Evolutionary conservation across 2,888 invertebrate genomes (phyloP).

Genomic region (Aporophyla nigra): DNA sequence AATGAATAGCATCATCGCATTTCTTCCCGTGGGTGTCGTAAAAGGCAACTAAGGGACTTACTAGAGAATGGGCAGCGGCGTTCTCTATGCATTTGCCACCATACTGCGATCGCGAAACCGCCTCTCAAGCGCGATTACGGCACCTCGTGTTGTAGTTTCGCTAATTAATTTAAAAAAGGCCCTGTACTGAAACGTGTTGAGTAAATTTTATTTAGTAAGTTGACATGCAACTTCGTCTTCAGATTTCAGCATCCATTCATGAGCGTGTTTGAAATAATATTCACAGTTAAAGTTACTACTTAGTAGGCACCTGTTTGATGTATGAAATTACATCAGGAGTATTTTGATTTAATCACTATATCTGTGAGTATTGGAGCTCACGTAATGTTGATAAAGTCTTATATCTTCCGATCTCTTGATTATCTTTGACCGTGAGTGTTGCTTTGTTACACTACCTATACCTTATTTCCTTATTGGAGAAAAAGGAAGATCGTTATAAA

Average conservation of each 20-base stretch:
- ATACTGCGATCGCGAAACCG: too few relatives aligned
- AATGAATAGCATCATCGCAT: too few relatives aligned
- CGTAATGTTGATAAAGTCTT: conserved; percentile 54
- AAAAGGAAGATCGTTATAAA: background rate
- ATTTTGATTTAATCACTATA: conserved; percentile 25
- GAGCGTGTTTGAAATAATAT: background rate
- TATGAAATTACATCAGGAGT: background rate
- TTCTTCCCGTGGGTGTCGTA: too few relatives aligned
- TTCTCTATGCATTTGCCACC: too few relatives aligned
- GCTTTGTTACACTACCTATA: background rate
- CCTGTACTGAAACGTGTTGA: too few relatives aligned
- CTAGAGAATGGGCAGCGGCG: too few relatives aligned
- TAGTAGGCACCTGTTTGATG: background rate
- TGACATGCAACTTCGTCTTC: background rate
- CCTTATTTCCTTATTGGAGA: background rate
- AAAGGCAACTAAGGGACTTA: too few relatives aligned
- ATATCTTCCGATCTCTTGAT: conserved; percentile 31
- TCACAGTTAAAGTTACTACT: too few relatives aligned
- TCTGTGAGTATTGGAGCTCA: conserved; percentile 28
- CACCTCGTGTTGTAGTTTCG: too few relatives aligned
- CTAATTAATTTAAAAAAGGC: too few relatives aligned
- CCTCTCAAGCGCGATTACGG: too few relatives aligned
- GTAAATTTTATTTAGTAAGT: background rate
- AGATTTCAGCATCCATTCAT: background rate
- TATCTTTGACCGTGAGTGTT: background rate